Base-by-base conservation (phyloP, 2,888 invertebrate genomes). In the Amphimallon solstitiale region DNA sequence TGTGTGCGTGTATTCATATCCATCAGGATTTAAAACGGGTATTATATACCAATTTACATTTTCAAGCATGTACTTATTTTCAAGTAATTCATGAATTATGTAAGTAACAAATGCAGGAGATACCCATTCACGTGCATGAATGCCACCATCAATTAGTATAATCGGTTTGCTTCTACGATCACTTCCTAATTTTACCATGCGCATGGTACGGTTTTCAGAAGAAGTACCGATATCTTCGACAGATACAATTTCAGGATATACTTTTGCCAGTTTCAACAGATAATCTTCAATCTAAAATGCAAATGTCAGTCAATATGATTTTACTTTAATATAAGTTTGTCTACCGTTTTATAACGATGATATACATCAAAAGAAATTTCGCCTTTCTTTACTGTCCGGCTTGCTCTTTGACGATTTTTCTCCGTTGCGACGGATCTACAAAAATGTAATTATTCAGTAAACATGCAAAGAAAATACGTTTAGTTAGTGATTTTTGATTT, bases 81-180 rank as follows among this genome's bases (percentile, higher is more conserved):
- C 35, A 74, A 87, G 85, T 67, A 90, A 78, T 29, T 29, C 29
- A 2, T 5, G 29, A 29, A 29, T 29, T 29, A 29, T 3, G 6
- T 29, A 29, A 29, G 89, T 78, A 0, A 87, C 84, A 0, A 85
- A 86, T 0, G 87, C 85, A 0, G 88, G 86, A 0, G 89, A 86
- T 60, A 89, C 87, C 90, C 90, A 90, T 78, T 90, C 90, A 1
- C 89, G 84, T 0, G 89, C 89, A 77, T 90, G 90, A 61, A 89
- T 86, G 68, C 85, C 85, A 1, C 85, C 86, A 70, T 86, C 85
- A 74, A 88, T 76, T 71, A 86, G 84, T 73, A 87, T 85, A 3
- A 86, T 80, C 0, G 84, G 84, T 78, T 86, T 83, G 76, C 79
- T 82, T 4, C 37, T 5, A 48, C 82, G 83, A 10, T 86, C 84